Evolutionary conservation across 2,797 vertebrate species (phyloP).

Genomic region (Diplodus puntazzo): DNA sequence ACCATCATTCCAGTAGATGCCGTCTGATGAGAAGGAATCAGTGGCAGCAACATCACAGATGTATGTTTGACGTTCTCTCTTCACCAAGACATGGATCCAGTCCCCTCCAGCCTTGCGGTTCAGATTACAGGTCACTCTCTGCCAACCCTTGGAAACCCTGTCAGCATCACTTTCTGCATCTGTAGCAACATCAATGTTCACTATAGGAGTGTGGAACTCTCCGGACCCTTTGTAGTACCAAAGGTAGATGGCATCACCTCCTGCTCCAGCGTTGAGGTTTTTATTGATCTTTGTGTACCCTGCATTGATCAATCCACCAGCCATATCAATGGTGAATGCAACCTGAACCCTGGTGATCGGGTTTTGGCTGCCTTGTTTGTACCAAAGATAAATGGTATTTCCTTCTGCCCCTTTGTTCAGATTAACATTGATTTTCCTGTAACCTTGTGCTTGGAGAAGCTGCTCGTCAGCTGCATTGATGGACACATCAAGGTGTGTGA

Average conservation of each 20-base stretch:
- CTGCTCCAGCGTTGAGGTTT: background rate
- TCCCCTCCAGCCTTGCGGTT: rapidly evolving
- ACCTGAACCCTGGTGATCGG: slow-evolving; percentile 22
- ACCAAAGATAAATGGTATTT: background rate
- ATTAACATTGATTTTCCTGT: slow-evolving; percentile 1
- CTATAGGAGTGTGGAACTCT: slow-evolving; percentile 11
- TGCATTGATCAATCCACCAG: background rate
- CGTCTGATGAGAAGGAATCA: background rate
- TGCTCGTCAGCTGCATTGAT: background rate
- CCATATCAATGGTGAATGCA: background rate
- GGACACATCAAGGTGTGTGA: slow-evolving; percentile 14
- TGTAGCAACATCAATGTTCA: background rate
- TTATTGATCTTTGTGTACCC: slow-evolving; percentile 5
- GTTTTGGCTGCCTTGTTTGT: background rate
- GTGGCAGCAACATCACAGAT: slow-evolving; percentile 28
- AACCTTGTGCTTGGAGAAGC: background rate
- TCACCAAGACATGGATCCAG: background rate
- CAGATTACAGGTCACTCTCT: slow-evolving; percentile 27
- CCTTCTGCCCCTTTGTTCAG: slow-evolving; percentile 15
- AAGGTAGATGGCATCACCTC: background rate
- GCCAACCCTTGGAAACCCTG: slow-evolving; percentile 1
- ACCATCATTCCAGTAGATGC: rapidly evolving
- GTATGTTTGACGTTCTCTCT: slow-evolving; percentile 15
- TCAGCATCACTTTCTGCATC: background rate
- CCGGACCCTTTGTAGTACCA: slow-evolving; percentile 3